Base-by-base conservation (phyloP, 1,140 invertebrate genomes). In the Meloidogyne chitwoodi region DNA sequence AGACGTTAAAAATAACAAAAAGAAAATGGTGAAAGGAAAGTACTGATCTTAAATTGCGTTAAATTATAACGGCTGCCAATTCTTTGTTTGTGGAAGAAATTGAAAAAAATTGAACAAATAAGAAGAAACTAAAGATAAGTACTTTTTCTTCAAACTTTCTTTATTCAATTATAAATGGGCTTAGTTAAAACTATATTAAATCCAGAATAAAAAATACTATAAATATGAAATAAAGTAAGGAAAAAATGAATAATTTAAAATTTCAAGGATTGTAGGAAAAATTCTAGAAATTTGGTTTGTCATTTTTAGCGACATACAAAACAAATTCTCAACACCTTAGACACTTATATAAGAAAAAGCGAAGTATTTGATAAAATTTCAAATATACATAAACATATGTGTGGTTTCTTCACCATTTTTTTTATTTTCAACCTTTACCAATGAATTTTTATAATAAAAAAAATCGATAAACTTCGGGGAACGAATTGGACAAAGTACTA, bases 11-110 rank as follows among this genome's bases (percentile, higher is more conserved):
- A 73, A 16, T 56, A 34, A 63, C 11, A n/a, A 24, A 31, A 27
- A 38, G 48, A 26, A 38, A 11, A 61, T 12, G 56, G 71, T 14
- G 14, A 65, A 26, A 27, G 11, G 27, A 34, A 64, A 38, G 24
- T 48, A 12, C 14, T 72, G 44, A 14, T 72, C 34, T 61, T 34
- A 0, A 22, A 31, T n/a, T 14, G 38, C 26, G 48, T 29, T 27
- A 3, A 19, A 41, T 12, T n/a, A 68, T 68, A 48, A 68, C 24
- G 67, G 22, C 65, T 67, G 65, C 64, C 64, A 67, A 67, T 67
- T 0, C n/a, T 34, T 67, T 67, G 65, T 67, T 67, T 67, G 29
- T 67, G 65, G 29, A 67, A 67, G 65, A 12, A 67, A 19, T 27
- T 19, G 65, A 24, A 67, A 31, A 31, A 22, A 6, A 31, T 5